Percentiles rank a stretch among this genome's conserved stretches.
These are phyloP conservation scores for Exephanes ischioxanthus DNA, from an alignment of 2,888 invertebrate species.

Conservation along the genomic window DNA sequence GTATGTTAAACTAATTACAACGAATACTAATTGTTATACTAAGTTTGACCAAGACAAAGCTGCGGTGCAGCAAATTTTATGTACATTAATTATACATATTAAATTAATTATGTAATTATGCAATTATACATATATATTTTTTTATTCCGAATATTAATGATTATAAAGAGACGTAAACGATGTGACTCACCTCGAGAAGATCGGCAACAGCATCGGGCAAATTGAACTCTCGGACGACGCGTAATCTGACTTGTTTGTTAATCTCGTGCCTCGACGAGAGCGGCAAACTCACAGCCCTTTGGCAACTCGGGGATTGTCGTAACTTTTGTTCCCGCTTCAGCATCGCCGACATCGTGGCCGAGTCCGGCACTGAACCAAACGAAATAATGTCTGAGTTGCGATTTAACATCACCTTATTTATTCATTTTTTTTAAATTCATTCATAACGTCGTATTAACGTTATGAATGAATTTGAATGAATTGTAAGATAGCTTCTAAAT, in stretches of 20 bases:
- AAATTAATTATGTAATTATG: no score
- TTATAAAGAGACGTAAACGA: background rate
- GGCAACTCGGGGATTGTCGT: constrained; percentile 91
- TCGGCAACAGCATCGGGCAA: constrained; percentile 95
- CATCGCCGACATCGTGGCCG: constrained; percentile 92
- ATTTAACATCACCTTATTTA: background rate
- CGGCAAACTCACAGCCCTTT: constrained; percentile 91
- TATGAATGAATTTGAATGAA: no score
- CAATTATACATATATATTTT: constrained; percentile 13
- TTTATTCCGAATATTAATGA: background rate
- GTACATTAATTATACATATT: constrained; percentile 11
- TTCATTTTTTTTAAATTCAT: background rate
- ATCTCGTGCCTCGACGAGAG: constrained; percentile 92
- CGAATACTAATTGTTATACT: background rate
- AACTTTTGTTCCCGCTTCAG: constrained; percentile 94
- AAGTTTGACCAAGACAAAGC: constrained; percentile 12
- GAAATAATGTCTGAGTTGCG: constrained; percentile 4
- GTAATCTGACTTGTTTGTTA: constrained; percentile 90
- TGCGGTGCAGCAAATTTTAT: background rate
- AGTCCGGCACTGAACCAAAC: constrained; percentile 89
- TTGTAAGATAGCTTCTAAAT: no score
- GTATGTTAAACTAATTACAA: background rate
- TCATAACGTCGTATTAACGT: no score
- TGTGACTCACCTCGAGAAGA: constrained; percentile 87
- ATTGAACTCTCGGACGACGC: constrained; percentile 97